These are phyloP conservation scores for Boulengeromyrus knoepffleri DNA, from an alignment of 2,113 vertebrate genomes.

Conservation along the genomic window DNA sequence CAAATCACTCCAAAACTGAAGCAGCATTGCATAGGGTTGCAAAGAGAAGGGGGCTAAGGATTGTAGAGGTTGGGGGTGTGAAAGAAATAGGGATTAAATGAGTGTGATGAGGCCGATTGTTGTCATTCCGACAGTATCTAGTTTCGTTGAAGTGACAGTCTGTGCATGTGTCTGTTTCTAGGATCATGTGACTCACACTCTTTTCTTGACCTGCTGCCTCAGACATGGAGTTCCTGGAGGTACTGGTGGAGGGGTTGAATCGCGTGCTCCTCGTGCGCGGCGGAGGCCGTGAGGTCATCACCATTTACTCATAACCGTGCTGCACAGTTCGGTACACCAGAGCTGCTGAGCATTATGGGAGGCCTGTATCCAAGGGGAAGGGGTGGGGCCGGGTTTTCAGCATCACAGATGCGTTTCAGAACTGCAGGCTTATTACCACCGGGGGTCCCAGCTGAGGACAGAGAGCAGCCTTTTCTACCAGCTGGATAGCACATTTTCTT, in stretches of 20 bases:
- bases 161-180: background rate
- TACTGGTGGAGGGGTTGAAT: constrained; percentile 86
- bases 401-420: constrained; percentile 32
- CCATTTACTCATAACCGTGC: constrained; percentile 82
- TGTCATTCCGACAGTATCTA: background rate
- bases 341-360: constrained; percentile 26
- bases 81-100: background rate
- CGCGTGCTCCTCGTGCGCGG: constrained; percentile 85
- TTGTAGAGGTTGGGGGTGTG: background rate
- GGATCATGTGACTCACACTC: background rate
- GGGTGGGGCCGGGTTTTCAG: constrained; percentile 25
- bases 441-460: background rate
- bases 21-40: background rate
- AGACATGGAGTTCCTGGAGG: constrained; percentile 98
- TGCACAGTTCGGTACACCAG: constrained; percentile 28
- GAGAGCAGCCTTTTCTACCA: constrained; percentile 21
- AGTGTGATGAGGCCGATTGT: background rate
- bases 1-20: background rate
- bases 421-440: constrained; percentile 20
- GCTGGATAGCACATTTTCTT: constrained; percentile 45
- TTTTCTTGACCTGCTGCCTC: constrained; percentile 54
- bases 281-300: constrained; percentile 86
- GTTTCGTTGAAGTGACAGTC: background rate
- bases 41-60: background rate
- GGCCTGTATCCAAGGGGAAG: constrained; percentile 27